Evolutionary conservation across 2,888 invertebrate species (phyloP), one percentile per base, ranked within the genome.

Genomic region (Linnaemya vulpina): DNA sequence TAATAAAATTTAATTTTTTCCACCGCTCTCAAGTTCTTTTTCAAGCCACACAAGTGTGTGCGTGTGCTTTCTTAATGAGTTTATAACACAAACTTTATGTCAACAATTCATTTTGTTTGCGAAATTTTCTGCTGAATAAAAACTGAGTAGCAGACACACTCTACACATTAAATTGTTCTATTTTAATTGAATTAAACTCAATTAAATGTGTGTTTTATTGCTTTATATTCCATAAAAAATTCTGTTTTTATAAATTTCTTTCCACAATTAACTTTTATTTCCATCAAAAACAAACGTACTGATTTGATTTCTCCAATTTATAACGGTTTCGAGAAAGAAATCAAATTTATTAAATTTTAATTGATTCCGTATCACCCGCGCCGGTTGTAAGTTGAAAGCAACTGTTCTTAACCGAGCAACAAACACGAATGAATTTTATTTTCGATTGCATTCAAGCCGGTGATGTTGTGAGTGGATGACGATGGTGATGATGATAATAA

Each of bases 371-470:
- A 75, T 67, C 70, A 71, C 78, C 49, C 82, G 82, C 82, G 70
- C 30, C 58, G 62, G 11, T 38, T 22, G 49, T 20, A 22, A 30
- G 7, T 60, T 10, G 1, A 89, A 87, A 86, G 88, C 90, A 87
- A 89, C 91, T 89, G 87, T 89, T 84, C 88, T 80, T 89, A 87
- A 89, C 88, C 88, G 89, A 89, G 89, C 87, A 81, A 87, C 87
- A 88, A 87, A 89, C 88, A 85, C 89, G 89, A 90, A 90, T 90
- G 85, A 87, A 62, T 85, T 77, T 51, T 71, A 74, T 49, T 75
- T 70, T 75, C n/a, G 63, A 60, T 75, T 79, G 68, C 75, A 75
- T 82, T 82, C 82, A 82, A 82, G 85, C 82, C 85, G 78, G 82
- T 75, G 82, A 65, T 71, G 78, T 75, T 51, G 74, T 65, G 60